These are phyloP conservation scores for Xanthia icteritia DNA, from an alignment of 2,888 invertebrate species.

Conservation along the genomic window DNA sequence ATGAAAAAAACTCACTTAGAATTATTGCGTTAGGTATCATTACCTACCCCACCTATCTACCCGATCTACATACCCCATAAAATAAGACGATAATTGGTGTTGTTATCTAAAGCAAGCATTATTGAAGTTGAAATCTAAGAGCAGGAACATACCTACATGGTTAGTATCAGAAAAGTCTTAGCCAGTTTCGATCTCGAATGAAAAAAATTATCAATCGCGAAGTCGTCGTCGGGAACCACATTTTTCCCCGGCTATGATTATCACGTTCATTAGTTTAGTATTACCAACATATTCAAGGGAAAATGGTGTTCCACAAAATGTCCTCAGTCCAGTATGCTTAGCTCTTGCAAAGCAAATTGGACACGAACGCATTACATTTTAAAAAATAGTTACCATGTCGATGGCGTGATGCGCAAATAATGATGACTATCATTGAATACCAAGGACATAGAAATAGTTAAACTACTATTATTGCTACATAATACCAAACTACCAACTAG, in stretches of 20 bases:
- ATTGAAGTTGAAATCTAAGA: background rate
- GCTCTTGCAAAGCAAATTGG: background rate
- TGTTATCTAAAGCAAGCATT: background rate
- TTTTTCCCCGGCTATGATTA: no score
- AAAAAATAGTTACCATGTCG: conserved; percentile 23
- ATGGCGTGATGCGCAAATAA: conserved; percentile 40
- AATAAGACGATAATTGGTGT: background rate
- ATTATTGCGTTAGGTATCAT: no score
- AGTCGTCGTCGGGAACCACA: no score
- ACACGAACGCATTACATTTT: conserved; percentile 4
- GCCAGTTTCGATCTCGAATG: background rate
- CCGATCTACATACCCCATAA: background rate
- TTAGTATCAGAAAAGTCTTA: background rate
- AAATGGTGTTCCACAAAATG: background rate
- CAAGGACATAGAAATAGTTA: conserved; percentile 54
- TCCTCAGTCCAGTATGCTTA: background rate
- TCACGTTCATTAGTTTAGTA: background rate
- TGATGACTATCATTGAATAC: conserved; percentile 49
- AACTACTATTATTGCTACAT: conserved; percentile 48
- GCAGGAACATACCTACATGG: background rate
- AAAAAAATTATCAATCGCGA: background rate
- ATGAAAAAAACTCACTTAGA: background rate
- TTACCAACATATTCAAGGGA: background rate
- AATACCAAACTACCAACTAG: conserved; percentile 24
- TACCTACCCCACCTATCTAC: background rate